Evolutionary conservation across 1,140 invertebrate genomes (phyloP), one percentile per base, ranked within the genome.

Genomic region (Drosophila equinoxialis): DNA sequence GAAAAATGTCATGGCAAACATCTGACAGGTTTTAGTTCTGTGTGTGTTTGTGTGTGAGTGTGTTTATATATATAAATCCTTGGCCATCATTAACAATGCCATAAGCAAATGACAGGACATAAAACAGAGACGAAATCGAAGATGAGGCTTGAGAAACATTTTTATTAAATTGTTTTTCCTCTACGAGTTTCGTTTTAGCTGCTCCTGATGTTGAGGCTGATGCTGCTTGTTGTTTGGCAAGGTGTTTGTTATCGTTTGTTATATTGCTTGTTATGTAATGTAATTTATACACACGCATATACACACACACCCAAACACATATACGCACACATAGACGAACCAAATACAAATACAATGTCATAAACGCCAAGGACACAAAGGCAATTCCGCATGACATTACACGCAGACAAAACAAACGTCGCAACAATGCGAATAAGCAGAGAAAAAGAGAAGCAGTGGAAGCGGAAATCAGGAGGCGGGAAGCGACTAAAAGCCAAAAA

Each of bases 211-310:
- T 3, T 26, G 23, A 26, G 3, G 51, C 41, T 42, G 42, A 64
- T 60, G 45, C 42, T 68, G 68, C 14, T 63, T 33, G 37, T 39
- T 64, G 1, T 70, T 26, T 30, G 66, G 74, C 84, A 87, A 87
- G 84, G 84, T 87, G 84, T 87, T 87, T 87, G 84, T 87, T 87
- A 87, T 87, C 84, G 84, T 87, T 87, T 87, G 84, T 87, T 87
- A 87, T 87, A 87, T 87, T 89, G 80, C 84, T 84, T 87, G 84
- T 87, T 87, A 79, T 89, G 85, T 81, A 90, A 87, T 84, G 80
- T 87, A 84, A 87, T 87, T 89, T 87, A 87, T 89, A 87, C 64
- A 80, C 66, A 83, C 61, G 65, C 77, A 80, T 48, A 69, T 48
- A 69, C 66, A 48, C 35, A 61, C 54, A 51, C 59, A 64, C 17